phyloP scores from a whole-genome alignment of 2,113 vertebrate species.

The Lethenteron camtschaticum region DNA sequence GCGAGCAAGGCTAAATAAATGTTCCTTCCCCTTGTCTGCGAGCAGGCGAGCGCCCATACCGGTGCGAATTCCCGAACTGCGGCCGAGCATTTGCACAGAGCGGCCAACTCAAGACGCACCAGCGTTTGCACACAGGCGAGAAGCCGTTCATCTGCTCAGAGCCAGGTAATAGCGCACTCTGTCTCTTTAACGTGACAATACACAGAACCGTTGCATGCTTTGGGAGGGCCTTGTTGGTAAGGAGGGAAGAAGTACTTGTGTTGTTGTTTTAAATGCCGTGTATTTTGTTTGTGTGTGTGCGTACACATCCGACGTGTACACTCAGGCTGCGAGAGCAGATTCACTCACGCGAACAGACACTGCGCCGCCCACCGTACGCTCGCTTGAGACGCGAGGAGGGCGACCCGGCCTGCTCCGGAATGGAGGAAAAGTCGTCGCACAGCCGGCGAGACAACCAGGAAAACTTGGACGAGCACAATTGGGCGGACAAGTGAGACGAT shows the following conservation, averaged over 20 bases:
- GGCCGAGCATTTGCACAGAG: conserved; percentile 97
- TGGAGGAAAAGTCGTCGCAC: too few relatives aligned
- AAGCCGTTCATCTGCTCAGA: conserved; percentile 95
- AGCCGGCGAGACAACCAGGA: too few relatives aligned
- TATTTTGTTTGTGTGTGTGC: not conserved
- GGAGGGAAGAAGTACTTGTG: too few relatives aligned
- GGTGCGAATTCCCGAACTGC: conserved; percentile 86
- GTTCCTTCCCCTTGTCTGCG: conserved; percentile 7
- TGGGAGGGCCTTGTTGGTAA: too few relatives aligned
- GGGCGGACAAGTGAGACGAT: too few relatives aligned
- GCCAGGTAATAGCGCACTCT: conserved; percentile 33
- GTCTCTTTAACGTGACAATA: too few relatives aligned
- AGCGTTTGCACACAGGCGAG: conserved; percentile 88
- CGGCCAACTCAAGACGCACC: conserved; percentile 91
- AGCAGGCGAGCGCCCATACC: conserved; percentile 75
- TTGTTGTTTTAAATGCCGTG: not conserved
- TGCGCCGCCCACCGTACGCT: conserved; percentile 77
- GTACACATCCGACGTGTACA: not conserved
- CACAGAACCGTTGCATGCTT: too few relatives aligned
- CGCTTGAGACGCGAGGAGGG: conserved; percentile 66
- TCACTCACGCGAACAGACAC: conserved; percentile 88
- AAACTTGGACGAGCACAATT: too few relatives aligned
- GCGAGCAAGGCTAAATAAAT: too few relatives aligned
- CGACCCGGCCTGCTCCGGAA: too few relatives aligned
- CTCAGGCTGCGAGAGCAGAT: conserved; percentile 69